Evolutionary conservation across 2,113 vertebrate species (phyloP).

Genomic region (Willisornis vidua): DNA sequence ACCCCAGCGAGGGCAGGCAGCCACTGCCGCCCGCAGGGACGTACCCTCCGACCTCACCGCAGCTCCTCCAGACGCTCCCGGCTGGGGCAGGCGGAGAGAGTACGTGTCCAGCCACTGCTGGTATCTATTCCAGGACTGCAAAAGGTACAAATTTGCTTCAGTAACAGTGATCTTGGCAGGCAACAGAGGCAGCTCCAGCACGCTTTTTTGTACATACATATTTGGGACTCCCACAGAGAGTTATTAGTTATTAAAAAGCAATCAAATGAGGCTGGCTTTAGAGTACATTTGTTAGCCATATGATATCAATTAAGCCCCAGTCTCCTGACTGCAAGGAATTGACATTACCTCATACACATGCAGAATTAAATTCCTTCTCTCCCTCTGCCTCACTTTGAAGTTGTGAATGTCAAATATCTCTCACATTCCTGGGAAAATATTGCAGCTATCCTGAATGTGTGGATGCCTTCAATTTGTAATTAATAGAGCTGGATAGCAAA

Average conservation of each 20-base stretch:
- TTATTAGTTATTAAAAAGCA: conserved; percentile 64
- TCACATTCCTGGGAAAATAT: conserved; percentile 16
- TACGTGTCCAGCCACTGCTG: conserved; percentile 51
- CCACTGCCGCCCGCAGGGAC: accelerated
- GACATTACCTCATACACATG: conserved; percentile 63
- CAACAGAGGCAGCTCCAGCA: neutral
- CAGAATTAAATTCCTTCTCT: conserved; percentile 51
- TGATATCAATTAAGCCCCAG: conserved; percentile 63
- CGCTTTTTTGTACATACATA: conserved; percentile 19
- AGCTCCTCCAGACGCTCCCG: neutral
- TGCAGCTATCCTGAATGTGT: neutral
- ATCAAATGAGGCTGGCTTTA: conserved; percentile 30
- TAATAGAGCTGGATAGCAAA: neutral
- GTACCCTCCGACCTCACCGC: neutral
- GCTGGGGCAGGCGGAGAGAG: neutral
- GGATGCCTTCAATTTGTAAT: conserved; percentile 20
- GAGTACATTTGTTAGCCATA: conserved; percentile 50
- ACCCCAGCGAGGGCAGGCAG: neutral
- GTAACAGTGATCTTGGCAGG: conserved; percentile 32
- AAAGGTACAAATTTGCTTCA: conserved; percentile 36
- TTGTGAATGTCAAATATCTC: conserved; percentile 29
- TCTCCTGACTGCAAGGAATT: conserved; percentile 54
- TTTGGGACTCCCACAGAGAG: neutral
- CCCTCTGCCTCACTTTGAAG: conserved; percentile 27
- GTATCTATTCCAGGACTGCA: neutral